Evolutionary conservation across 92 coral and sea anemone species (phyloP), one percentile per base, ranked within the genome.

Genomic region (Desmophyllum pertusum): DNA sequence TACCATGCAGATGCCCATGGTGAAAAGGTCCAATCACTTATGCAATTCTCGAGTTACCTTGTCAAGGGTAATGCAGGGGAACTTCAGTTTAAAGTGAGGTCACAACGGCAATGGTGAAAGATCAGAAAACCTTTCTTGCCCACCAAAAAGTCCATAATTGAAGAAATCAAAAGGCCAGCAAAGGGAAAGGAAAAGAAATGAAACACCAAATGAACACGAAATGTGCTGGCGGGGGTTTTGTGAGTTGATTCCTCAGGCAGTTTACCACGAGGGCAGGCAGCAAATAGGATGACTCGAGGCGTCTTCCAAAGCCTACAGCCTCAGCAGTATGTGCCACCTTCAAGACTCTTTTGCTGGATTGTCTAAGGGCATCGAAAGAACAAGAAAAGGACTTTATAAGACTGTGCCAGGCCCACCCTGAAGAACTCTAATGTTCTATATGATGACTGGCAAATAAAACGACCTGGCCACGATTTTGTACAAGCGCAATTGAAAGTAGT

Each of bases 351-450:
- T 78, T 57, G 70, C 82, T n/a, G 6, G 82, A 78, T 42, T 78
- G 82, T 61, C 50, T 55, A 0, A 78, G 82, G 51, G 82, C 66
- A 78, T 78, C 82, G 25, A 78, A 78, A 78, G 69, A 59, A 41
- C 82, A 78, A 62, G 82, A 78, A 29, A 78, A 55, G 48, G 71
- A 78, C 19, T 78, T 78, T 61, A 78, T 78, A 2, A 53, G 70
- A 62, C 65, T 78, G 66, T 78, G 82, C 82, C 51, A 53, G 82
- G 82, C 82, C 82, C 82, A 78, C 65, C 70, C 70, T 15, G 82
- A 78, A 59, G 82, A 78, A 78, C 82, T 78, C 23, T 78, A n/a
- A 78, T 78, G 70, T 78, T 39, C 25, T 78, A 10, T 78, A 53
- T 78, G 66, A 55, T 18, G 71, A 78, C 70, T 17, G 82, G 65